phyloP scores from a whole-genome alignment of 2,113 vertebrate species.

The Orycteropus afer region DNA sequence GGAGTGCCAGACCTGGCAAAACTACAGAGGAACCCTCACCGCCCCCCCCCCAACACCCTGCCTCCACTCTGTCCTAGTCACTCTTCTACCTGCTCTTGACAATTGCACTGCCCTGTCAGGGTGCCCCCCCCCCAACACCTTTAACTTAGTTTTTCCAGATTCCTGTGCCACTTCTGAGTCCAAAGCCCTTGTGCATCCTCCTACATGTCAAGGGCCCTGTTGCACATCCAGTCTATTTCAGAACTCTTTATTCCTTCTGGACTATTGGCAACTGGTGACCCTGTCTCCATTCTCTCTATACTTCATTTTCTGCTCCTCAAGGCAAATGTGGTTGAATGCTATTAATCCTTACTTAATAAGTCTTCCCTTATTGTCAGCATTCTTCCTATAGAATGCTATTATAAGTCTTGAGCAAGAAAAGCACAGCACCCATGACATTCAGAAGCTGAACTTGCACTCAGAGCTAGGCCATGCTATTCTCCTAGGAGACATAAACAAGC shows the following conservation, averaged over 20 bases:
- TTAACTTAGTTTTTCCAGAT: background rate
- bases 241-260: background rate
- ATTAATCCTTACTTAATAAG: background rate
- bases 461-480: background rate
- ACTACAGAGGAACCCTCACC: background rate
- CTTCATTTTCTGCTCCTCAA: background rate
- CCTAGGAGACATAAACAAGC: background rate
- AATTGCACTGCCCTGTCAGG: no score
- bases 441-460: background rate
- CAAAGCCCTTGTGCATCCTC: background rate
- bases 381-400: background rate
- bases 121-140: no score
- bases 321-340: background rate
- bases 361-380: background rate
- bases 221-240: background rate
- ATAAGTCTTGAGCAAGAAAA: background rate
- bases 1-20: accelerated
- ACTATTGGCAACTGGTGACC: background rate
- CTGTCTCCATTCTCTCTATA: background rate
- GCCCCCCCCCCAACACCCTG: no score
- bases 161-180: background rate
- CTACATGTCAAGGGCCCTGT: background rate
- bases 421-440: background rate
- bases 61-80: no score
- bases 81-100: no score